These are phyloP conservation scores for Actinia equina DNA, from an alignment of 64 coral and sea anemone genomes.

Conservation along the genomic window DNA sequence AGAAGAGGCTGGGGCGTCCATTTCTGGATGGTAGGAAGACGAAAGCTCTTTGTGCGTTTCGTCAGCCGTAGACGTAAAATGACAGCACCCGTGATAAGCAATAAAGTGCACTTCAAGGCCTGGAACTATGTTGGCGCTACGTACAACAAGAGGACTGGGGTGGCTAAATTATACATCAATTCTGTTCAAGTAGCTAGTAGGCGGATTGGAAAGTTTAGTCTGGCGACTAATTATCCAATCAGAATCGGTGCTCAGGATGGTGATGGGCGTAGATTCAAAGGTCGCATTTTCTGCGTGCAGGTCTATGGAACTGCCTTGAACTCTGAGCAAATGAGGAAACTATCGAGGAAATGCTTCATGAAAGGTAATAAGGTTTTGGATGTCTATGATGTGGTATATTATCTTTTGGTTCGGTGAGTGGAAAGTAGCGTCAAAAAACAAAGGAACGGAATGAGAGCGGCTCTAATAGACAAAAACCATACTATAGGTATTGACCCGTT, in stretches of 20 bases:
- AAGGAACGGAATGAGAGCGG: not conserved
- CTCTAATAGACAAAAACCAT: too few species aligned
- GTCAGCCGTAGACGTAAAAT: constrained; percentile 17
- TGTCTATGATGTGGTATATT: too few species aligned
- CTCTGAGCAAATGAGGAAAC: constrained; percentile 18
- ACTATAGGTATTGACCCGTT: too few species aligned
- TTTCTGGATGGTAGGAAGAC: constrained; percentile 35
- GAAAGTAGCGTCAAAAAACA: not conserved
- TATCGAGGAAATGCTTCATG: constrained; percentile 39
- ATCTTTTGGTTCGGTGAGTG: too few species aligned
- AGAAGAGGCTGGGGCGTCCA: constrained; percentile 25
- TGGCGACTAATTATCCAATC: constrained; percentile 67
- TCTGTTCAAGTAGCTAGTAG: constrained; percentile 26
- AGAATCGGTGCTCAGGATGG: constrained; percentile 62
- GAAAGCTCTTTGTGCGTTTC: constrained; percentile 41
- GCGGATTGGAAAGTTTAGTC: constrained; percentile 48
- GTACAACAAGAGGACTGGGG: constrained; percentile 34
- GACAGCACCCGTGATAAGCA: constrained; percentile 12
- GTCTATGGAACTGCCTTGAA: constrained; percentile 44
- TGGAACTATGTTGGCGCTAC: constrained; percentile 82
- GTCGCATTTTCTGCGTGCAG: constrained; percentile 68
- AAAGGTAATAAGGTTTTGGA: constrained; percentile 3
- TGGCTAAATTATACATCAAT: constrained; percentile 59
- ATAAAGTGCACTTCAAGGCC: constrained; percentile 42
- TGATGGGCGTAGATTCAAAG: constrained; percentile 51